A percentile compares a stretch with the other conserved stretches of the same genome.
phyloP scores from a whole-genome alignment of 2,797 vertebrate genomes.

The Tadarida brasiliensis region DNA sequence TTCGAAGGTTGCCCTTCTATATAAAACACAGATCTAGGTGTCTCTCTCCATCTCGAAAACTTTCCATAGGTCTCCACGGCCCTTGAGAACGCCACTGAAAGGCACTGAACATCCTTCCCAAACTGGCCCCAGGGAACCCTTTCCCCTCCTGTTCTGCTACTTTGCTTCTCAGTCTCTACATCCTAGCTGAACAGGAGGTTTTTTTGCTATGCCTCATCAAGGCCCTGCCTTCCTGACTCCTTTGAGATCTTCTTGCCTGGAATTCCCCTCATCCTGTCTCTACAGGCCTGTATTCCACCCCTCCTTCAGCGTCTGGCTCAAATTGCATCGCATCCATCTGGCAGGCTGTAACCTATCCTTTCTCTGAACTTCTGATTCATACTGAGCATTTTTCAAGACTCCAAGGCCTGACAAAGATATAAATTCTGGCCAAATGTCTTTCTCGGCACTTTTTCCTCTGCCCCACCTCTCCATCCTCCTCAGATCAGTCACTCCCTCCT shows the following conservation, averaged over 20 bases:
- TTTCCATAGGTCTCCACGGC: too few species aligned
- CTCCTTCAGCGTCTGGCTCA: not conserved
- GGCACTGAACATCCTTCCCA: not conserved
- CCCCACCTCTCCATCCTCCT: not conserved
- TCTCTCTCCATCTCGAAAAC: not conserved
- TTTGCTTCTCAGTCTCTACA: not conserved
- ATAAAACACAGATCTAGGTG: not conserved
- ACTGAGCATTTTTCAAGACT: not conserved
- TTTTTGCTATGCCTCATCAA: not conserved
- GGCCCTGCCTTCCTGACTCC: not conserved
- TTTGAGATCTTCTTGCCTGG: not conserved
- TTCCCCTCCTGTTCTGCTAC: not conserved
- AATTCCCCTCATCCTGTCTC: not conserved
- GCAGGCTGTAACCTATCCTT: not conserved
- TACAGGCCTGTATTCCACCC: not conserved
- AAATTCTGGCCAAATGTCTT: not conserved
- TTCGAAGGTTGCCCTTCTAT: not conserved
- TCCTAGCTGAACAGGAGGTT: not conserved
- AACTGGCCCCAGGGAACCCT: not conserved
- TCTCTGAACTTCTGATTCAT: constrained; percentile 2
- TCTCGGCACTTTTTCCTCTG: not conserved
- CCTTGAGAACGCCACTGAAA: not conserved
- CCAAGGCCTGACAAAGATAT: not conserved
- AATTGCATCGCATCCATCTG: not conserved
- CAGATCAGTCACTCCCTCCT: not conserved